phyloP scores from a whole-genome alignment of 2,888 invertebrate genomes.

The Myopa testacea region DNA sequence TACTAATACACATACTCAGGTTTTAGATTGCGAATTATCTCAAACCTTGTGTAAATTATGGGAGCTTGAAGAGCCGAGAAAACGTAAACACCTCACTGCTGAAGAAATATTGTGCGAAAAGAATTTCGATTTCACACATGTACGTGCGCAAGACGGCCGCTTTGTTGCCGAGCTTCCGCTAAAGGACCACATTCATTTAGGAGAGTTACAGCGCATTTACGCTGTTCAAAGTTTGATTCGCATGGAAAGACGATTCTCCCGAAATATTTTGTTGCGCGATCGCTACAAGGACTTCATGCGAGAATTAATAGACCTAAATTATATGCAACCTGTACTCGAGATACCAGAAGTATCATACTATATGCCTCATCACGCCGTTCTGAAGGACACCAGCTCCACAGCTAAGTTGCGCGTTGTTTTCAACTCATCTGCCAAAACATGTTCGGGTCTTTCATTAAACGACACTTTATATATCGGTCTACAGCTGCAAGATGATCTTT shows the following conservation, averaged over 20 bases:
- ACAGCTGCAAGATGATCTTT: too few relatives aligned
- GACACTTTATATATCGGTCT: too few relatives aligned
- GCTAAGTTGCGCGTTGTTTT: too few relatives aligned
- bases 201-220: background rate
- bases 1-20: conserved; percentile 4
- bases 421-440: too few relatives aligned
- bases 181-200: background rate
- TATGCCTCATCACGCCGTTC: background rate
- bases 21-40: background rate
- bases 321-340: conserved; percentile 41
- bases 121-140: too few relatives aligned
- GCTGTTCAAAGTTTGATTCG: background rate
- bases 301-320: background rate
- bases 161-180: background rate
- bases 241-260: background rate
- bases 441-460: too few relatives aligned
- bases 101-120: too few relatives aligned
- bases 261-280: background rate
- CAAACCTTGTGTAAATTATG: conserved; percentile 3
- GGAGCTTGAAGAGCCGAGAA: too few relatives aligned
- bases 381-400: too few relatives aligned
- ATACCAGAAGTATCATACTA: conserved; percentile 41
- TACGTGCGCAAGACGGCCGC: background rate
- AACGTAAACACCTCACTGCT: too few relatives aligned
- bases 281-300: background rate